These are phyloP conservation scores for Jordanella pulchra DNA, from an alignment of 2,797 vertebrate genomes.

Conservation along the genomic window DNA sequence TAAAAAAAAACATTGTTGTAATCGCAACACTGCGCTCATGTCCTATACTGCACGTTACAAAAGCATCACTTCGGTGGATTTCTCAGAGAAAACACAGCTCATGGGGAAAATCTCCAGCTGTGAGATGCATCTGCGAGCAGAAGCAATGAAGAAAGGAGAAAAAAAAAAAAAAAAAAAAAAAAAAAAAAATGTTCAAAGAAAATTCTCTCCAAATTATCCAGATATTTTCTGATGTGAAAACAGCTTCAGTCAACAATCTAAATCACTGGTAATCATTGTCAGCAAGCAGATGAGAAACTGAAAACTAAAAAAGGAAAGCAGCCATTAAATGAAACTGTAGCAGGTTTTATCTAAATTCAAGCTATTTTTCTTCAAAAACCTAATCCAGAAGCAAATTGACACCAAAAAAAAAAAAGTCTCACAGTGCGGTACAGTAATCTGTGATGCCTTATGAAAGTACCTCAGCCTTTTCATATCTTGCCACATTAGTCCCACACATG, in stretches of 20 bases:
- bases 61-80: background rate
- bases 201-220: conserved; percentile 5
- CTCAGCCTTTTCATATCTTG: background rate
- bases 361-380: background rate
- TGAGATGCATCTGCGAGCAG: background rate
- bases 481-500: background rate
- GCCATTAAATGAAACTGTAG: background rate
- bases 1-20: background rate
- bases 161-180: too few species aligned
- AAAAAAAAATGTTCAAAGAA: background rate
- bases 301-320: background rate
- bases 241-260: conserved; percentile 4
- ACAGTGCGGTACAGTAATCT: background rate
- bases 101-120: conserved; percentile 44
- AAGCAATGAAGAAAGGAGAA: background rate
- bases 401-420: background rate
- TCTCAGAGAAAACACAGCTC: conserved; percentile 31
- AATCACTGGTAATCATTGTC: conserved; percentile 4
- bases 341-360: background rate
- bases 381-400: background rate
- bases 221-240: conserved; percentile 7
- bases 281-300: background rate
- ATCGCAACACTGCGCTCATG: background rate
- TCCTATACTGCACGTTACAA: conserved; percentile 1
- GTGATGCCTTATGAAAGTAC: background rate